These are phyloP conservation scores for Acleris emargana DNA, from an alignment of 2,888 invertebrate species.

Conservation along the genomic window DNA sequence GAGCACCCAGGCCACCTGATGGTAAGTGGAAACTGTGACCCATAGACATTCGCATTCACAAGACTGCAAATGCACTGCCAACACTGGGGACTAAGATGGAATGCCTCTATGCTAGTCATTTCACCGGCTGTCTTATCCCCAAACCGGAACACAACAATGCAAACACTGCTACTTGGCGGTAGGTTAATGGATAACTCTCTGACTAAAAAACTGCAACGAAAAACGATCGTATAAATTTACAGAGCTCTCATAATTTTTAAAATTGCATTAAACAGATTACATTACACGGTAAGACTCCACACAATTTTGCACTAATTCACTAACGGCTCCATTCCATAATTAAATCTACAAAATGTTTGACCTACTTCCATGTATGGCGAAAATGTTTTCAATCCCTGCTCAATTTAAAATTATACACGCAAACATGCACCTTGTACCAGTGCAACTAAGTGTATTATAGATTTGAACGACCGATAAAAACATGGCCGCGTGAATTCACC, in stretches of 20 bases:
- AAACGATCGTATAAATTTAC: too few species aligned
- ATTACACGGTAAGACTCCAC: background rate
- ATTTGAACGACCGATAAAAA: background rate
- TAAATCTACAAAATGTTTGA: slow-evolving; percentile 13
- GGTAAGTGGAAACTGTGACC: too few species aligned
- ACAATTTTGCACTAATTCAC: slow-evolving; percentile 12
- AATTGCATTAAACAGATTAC: slow-evolving; percentile 6
- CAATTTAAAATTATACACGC: background rate
- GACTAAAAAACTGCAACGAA: too few species aligned
- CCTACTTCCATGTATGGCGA: slow-evolving; percentile 9
- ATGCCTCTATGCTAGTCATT: too few species aligned
- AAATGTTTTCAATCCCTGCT: background rate
- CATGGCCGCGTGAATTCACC: background rate
- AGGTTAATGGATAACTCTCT: too few species aligned
- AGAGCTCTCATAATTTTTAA: background rate
- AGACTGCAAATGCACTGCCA: too few species aligned
- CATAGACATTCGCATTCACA: too few species aligned
- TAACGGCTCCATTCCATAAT: slow-evolving; percentile 14
- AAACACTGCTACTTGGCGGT: too few species aligned
- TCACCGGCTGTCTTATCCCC: too few species aligned
- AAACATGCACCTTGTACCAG: background rate
- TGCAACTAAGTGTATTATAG: background rate
- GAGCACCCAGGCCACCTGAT: too few species aligned
- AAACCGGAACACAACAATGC: too few species aligned
- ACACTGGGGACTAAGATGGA: too few species aligned